Evolutionary conservation across 2,113 vertebrate species (phyloP).

Genomic region (Tor tambroides): DNA sequence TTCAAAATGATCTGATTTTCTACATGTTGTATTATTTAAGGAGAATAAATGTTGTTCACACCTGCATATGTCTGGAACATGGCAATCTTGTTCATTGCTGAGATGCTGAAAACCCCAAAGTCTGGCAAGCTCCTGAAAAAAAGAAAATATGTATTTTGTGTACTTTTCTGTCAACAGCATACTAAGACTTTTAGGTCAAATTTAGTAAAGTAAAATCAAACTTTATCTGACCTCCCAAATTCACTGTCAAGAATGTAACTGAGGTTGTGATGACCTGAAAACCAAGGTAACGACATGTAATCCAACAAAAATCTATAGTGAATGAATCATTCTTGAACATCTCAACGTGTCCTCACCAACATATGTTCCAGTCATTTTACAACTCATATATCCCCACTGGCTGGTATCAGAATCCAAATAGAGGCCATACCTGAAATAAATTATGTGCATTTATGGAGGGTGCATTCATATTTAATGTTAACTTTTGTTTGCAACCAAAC

Average conservation of each 20-base stretch:
- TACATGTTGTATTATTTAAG: background rate
- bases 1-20: background rate
- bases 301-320: background rate
- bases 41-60: conserved; percentile 44
- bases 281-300: conserved; percentile 13
- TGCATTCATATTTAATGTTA: background rate
- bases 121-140: conserved; percentile 76
- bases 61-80: conserved; percentile 89
- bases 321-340: background rate
- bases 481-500: background rate
- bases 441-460: background rate
- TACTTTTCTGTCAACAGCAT: background rate
- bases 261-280: conserved; percentile 84
- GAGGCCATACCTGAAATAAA: conserved; percentile 72
- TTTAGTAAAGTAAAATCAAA: conserved; percentile 6
- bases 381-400: conserved; percentile 75
- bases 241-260: conserved; percentile 81
- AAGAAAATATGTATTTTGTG: background rate
- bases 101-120: conserved; percentile 68
- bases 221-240: conserved; percentile 79
- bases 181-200: background rate
- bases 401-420: conserved; percentile 61
- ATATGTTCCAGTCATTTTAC: conserved; percentile 80
- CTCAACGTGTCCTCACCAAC: conserved; percentile 73
- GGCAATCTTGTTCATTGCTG: conserved; percentile 73